phyloP scores from a whole-genome alignment of 1,140 invertebrate genomes.

The Lordiphosa collinella region DNA sequence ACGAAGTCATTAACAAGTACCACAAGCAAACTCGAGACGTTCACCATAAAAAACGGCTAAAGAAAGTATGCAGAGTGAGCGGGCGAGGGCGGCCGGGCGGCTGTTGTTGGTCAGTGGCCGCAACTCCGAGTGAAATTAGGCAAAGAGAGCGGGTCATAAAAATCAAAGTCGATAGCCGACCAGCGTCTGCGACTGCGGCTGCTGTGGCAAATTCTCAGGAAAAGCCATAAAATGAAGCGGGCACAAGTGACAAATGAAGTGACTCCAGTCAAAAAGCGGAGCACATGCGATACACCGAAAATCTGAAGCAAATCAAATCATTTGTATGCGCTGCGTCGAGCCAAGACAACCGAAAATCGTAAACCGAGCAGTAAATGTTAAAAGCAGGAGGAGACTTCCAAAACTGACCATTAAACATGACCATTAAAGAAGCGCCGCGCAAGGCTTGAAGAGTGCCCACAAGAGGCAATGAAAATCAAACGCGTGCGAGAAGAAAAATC shows the following conservation, averaged over 20 bases:
- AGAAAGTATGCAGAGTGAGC: conserved; percentile 50
- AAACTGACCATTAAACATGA: conserved; percentile 43
- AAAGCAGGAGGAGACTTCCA: conserved; percentile 26
- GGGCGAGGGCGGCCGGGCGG: conserved; percentile 33
- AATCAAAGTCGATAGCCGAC: conserved; percentile 74
- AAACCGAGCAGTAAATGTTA: conserved; percentile 62
- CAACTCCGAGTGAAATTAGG: conserved; percentile 54
- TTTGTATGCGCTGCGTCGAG: conserved; percentile 71
- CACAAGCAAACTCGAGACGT: conserved; percentile 12
- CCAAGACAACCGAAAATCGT: conserved; percentile 54
- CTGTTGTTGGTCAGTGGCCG: conserved; percentile 19
- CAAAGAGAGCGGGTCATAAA: conserved; percentile 60
- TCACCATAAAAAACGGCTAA: conserved; percentile 41
- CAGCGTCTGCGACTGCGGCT: conserved; percentile 36
- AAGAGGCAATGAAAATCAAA: conserved; percentile 42
- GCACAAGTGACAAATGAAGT: conserved; percentile 71
- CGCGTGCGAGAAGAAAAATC: conserved; percentile 54
- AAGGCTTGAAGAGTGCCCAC: conserved; percentile 13
- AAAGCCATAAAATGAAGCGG: conserved; percentile 64
- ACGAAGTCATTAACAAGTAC: conserved; percentile 65
- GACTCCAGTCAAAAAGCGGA: conserved; percentile 59
- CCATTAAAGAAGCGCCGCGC: conserved; percentile 70
- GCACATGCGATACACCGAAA: conserved; percentile 58
- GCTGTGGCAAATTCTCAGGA: conserved; percentile 69
- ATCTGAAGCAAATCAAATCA: conserved; percentile 72